Conservation (phyloP, 2,113 vertebrate species). For the Chaetops frenatus region DNA sequence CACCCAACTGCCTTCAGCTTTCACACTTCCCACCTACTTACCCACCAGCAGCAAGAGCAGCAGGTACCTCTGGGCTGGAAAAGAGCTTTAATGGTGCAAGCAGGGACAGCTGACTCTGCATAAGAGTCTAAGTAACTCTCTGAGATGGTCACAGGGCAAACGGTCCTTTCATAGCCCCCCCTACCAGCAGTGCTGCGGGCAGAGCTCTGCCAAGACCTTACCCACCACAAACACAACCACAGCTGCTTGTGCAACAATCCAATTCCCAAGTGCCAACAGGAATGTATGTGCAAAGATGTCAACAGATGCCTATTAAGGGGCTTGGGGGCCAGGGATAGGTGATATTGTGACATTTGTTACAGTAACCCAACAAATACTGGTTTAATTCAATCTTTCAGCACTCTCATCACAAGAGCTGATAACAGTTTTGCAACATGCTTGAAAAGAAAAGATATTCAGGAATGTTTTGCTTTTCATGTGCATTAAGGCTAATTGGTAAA, state of each 20-base stretch:
- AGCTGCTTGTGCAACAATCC: neutral
- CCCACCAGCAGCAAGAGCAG: neutral
- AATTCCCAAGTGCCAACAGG: neutral
- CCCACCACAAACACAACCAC: neutral
- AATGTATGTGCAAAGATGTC: neutral
- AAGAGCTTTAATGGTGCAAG: neutral
- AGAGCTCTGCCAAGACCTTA: neutral
- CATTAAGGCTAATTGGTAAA: neutral
- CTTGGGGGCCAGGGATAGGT: neutral
- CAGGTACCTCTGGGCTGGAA: neutral
- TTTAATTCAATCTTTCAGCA: neutral
- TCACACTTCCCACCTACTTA: neutral
- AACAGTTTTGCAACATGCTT: neutral
- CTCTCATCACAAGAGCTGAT: neutral
- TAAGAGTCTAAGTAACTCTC: neutral
- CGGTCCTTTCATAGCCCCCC: neutral
- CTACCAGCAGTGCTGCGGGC: neutral
- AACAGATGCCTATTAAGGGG: neutral
- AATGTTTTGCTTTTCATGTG: neutral
- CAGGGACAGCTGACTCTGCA: neutral
- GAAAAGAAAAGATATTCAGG: neutral
- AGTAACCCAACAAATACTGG: neutral
- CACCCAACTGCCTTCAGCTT: neutral
- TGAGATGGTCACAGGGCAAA: neutral
- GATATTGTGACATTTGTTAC: neutral